Evolutionary conservation across 2,113 vertebrate genomes (phyloP).

Genomic region (Lichenostomus cassidix): DNA sequence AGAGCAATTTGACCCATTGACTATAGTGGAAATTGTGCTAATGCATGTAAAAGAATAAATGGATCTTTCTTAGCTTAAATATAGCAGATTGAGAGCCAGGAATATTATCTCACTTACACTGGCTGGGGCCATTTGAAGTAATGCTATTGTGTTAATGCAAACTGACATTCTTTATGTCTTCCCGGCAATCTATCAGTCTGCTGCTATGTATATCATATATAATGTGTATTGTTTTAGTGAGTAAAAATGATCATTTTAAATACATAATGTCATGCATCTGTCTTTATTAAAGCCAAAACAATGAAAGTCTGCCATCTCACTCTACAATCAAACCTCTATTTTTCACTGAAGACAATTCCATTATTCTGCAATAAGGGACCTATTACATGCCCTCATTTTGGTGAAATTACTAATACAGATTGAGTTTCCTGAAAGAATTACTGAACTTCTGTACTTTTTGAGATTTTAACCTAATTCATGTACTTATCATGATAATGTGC

Average conservation of each 20-base stretch:
- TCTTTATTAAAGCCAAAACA: constrained; percentile 22
- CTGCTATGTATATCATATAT: neutral
- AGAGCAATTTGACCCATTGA: neutral
- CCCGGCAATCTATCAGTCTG: constrained; percentile 8
- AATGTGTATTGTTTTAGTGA: constrained; percentile 32
- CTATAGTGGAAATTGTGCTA: neutral
- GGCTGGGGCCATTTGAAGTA: neutral
- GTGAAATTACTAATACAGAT: constrained; percentile 59
- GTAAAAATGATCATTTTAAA: constrained; percentile 41
- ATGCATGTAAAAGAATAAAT: constrained; percentile 7
- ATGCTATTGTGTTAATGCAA: neutral
- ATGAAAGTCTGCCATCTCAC: neutral
- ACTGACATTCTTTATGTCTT: neutral
- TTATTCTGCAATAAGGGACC: constrained; percentile 46
- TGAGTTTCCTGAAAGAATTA: constrained; percentile 53
- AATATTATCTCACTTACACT: constrained; percentile 1
- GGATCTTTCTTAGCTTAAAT: neutral
- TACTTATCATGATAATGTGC: constrained; percentile 38
- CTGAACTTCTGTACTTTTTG: constrained; percentile 37
- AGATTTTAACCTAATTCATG: constrained; percentile 66
- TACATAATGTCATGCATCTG: neutral
- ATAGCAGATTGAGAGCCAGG: neutral
- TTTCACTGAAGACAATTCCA: constrained; percentile 61
- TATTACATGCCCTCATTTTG: constrained; percentile 50
- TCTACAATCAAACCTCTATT: neutral